Base-by-base conservation (phyloP, 2,888 invertebrate species). In the Orthonychiurus folsomi region DNA sequence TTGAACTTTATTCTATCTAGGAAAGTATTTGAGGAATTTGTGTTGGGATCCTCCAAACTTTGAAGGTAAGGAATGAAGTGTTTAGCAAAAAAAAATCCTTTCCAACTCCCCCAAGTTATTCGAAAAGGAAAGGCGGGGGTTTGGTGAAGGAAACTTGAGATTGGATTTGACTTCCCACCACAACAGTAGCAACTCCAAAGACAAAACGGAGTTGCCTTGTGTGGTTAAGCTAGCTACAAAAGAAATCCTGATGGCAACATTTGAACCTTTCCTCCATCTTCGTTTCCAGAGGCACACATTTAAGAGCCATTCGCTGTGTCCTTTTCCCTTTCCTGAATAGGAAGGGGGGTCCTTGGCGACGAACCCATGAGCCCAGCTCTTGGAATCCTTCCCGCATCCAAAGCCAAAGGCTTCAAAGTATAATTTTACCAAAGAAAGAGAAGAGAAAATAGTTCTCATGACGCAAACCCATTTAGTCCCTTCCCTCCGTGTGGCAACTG, bases 391-490 rank as follows among this genome's bases (percentile, higher is more conserved):
- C 37, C 37, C 37, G 37, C 37, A 37, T 37, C 37, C 37, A 5
- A 37, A 15, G 15, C 37, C 15, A 9, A 37, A 37, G 37, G 15
- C 37, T 15, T 37, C 37, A 5, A 9, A 37, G 9, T 37, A 37
- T 37, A 9, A 37, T 37, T 37, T 37, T 37, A 5, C 37, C 15
- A 15, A 15, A 37, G 55, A 24, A 15, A 60, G 53, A 54, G 24
- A 53, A 55, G 20, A 60, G 53, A 54, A 48, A 53, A 55, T 60
- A 60, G 50, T 56, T 37, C 47, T 56, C 56, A 61, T 64, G 64
- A 64, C 64, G 59, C 52, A 64, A 61, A 61, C 64, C 61, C 64
- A 64, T 64, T 64, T 64, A 61, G 55, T 59, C 64, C 59, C 24
- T 56, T 59, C 64, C 59, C 24, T 56, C 53, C 47, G 57, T 63